phyloP scores from a whole-genome alignment of 2,888 invertebrate genomes.

The Nymphalis urticae region DNA sequence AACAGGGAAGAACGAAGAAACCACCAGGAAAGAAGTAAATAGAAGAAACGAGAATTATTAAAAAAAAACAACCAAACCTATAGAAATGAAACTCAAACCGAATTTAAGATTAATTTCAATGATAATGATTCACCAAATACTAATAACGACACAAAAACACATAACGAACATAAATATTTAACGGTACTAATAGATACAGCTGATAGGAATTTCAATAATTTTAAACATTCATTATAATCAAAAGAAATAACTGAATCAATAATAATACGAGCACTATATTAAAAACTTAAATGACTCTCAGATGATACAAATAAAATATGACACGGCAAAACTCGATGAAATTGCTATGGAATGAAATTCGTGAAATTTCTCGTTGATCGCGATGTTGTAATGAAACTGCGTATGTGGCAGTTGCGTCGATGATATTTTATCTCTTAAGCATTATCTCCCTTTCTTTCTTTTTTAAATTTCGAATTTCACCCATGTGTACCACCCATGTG shows the following conservation, averaged over 20 bases:
- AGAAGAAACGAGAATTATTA: slow-evolving; percentile 30
- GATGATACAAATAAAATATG: background rate
- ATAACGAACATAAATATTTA: background rate
- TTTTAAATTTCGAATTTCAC: too few relatives aligned
- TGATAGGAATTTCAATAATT: too few relatives aligned
- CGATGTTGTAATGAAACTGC: background rate
- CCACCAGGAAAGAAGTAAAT: slow-evolving; percentile 50
- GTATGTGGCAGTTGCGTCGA: too few relatives aligned
- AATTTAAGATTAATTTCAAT: slow-evolving; percentile 15
- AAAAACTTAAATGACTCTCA: background rate
- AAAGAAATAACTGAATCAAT: too few relatives aligned
- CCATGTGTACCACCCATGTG: too few relatives aligned
- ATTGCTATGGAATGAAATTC: background rate
- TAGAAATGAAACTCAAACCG: slow-evolving; percentile 17
- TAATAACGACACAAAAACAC: background rate
- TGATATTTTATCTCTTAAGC: too few relatives aligned
- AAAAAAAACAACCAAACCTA: background rate
- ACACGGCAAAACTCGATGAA: background rate
- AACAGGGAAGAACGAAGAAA: slow-evolving; percentile 57
- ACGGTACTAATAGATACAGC: background rate
- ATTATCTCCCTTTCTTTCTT: too few relatives aligned
- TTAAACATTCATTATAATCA: too few relatives aligned
- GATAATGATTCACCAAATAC: slow-evolving; percentile 1
- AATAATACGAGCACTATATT: background rate
- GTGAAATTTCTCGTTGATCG: background rate